Base-by-base conservation (phyloP, 1,140 invertebrate genomes). In the Pseudobourletiella spinata region DNA sequence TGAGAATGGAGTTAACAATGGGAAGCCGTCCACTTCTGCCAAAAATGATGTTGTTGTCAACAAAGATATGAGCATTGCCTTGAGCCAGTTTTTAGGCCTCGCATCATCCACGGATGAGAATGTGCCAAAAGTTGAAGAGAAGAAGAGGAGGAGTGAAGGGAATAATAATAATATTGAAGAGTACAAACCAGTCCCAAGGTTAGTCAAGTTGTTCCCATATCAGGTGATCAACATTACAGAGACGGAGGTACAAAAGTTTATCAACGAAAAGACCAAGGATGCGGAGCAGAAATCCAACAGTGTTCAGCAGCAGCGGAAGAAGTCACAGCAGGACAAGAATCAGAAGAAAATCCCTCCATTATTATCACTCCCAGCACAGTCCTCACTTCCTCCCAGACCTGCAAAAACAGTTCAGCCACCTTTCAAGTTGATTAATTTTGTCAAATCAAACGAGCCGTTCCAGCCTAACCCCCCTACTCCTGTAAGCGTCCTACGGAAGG, bases 181-280 rank as follows among this genome's bases (percentile, higher is more conserved):
- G 22, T 55, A 55, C 22, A 32, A 55, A 39, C 52, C 52, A 3
- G 2, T 55, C 2, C 67, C 63, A 15, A 29, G 46, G 39, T 26
- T 68, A 16, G 52, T 68, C 2, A 68, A 59, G 28, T 43, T 68
- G 15, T 68, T 63, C 26, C 61, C 67, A 6, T 68, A 59, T 42
- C 67, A 68, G 58, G 57, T 68, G 1, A 56, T 68, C 15, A 68
- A 68, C 26, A 55, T 55, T 3, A 55, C 52, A 11, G 52, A 22
- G 24, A 8, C 16, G 24, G 52, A 55, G 22, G 52, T 55, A 14
- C 3, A 55, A 35, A 8, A 8, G 29, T 52, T 3, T 26, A 52
- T 26, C 6, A 22, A 46, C n/a, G 43, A 46, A 46, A 46, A n/a
- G 6, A 20, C 43, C 4, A 46, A 46, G n/a, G n/a, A n/a, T n/a